These are phyloP conservation scores for Ochotona curzoniae DNA, from an alignment of 2,113 vertebrate genomes.

Conservation along the genomic window DNA sequence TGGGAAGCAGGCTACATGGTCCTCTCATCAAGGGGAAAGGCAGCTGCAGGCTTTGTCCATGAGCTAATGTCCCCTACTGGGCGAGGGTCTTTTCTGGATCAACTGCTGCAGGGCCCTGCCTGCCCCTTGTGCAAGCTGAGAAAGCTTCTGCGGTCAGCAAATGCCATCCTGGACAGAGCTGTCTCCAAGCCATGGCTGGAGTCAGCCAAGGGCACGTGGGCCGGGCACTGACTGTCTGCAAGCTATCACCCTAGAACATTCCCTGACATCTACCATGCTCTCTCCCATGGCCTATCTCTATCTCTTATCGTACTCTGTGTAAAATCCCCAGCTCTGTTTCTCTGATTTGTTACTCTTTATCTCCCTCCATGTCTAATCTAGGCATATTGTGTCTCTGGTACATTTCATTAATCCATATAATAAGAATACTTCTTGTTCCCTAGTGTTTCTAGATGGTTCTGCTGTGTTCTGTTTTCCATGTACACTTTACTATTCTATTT, in stretches of 20 bases:
- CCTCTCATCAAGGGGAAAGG: background rate
- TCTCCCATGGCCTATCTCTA: background rate
- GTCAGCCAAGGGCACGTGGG: background rate
- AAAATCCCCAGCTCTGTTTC: constrained; percentile 2
- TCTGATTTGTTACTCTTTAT: constrained; percentile 17
- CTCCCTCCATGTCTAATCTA: background rate
- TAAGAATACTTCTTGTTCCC: background rate
- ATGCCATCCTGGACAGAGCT: background rate
- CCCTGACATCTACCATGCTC: background rate
- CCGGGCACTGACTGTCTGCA: background rate
- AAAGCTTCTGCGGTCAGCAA: background rate
- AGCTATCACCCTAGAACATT: background rate
- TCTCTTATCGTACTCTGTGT: background rate
- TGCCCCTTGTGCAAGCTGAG: background rate
- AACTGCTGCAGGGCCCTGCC: background rate
- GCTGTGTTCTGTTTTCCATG: constrained; percentile 8
- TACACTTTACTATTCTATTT: background rate
- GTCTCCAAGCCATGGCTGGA: background rate
- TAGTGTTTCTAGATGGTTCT: constrained; percentile 13
- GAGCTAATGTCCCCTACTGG: background rate
- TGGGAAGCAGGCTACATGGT: background rate
- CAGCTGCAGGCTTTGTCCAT: background rate
- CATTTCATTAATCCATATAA: background rate
- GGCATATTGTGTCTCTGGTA: constrained; percentile 31
- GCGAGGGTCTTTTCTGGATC: background rate